Evolutionary conservation across 2,797 vertebrate genomes (phyloP).

Genomic region (Brachyrhaphis roseni): DNA sequence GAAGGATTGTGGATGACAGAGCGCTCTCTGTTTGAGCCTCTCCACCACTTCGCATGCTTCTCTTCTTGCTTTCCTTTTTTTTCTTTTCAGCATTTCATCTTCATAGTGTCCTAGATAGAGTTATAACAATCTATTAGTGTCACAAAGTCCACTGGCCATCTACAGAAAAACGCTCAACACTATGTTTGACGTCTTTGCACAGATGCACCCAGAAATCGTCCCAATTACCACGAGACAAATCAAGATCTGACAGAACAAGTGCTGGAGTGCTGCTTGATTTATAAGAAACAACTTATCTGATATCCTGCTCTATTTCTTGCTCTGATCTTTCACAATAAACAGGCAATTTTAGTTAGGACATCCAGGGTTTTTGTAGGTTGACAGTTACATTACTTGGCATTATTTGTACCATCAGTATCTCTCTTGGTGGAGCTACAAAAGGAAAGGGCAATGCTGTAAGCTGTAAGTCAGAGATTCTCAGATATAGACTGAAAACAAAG

Average conservation of each 20-base stretch:
- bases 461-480: background rate
- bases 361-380: conserved; percentile 19
- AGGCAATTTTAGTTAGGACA: conserved; percentile 16
- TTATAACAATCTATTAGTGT: conserved; percentile 45
- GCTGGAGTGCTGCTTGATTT: conserved; percentile 57
- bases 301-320: conserved; percentile 52
- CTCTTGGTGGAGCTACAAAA: background rate
- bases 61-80: conserved; percentile 40
- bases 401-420: conserved; percentile 4
- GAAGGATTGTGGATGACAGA: conserved; percentile 63
- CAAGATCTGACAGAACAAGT: conserved; percentile 48
- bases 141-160: conserved; percentile 39
- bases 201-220: conserved; percentile 24
- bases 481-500: background rate
- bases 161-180: conserved; percentile 26
- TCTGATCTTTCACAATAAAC: conserved; percentile 45
- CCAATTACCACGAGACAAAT: conserved; percentile 50
- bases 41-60: conserved; percentile 42
- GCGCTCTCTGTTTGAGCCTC: conserved; percentile 64
- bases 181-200: background rate
- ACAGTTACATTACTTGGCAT: conserved; percentile 18
- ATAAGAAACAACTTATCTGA: conserved; percentile 43
- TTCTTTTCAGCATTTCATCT: conserved; percentile 24
- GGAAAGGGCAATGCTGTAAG: background rate
- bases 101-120: conserved; percentile 38